A percentile compares a stretch with the other conserved stretches of the same genome.
phyloP scores from a whole-genome alignment of 2,888 invertebrate species.

The Anodontia alba region DNA sequence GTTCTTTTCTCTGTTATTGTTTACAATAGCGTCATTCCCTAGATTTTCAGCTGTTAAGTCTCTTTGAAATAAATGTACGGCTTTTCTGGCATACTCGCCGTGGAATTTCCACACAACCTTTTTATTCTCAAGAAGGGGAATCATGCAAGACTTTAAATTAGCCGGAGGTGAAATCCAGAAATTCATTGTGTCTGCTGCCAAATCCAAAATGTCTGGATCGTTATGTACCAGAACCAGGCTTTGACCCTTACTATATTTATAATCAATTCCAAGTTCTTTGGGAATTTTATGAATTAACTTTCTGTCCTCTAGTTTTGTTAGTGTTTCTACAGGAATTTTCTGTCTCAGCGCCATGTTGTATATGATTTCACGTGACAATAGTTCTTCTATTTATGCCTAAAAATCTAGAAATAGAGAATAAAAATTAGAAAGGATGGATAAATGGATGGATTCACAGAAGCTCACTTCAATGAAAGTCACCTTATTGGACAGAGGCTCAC shows the following conservation, averaged over 20 bases:
- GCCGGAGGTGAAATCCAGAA: not conserved
- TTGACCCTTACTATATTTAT: conserved; percentile 9
- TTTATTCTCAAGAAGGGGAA: not conserved
- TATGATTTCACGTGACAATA: too few species aligned
- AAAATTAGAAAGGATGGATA: too few species aligned
- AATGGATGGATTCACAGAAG: too few species aligned
- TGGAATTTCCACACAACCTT: conserved; percentile 20
- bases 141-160: not conserved
- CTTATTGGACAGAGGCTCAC: too few species aligned
- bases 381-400: too few species aligned
- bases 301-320: not conserved
- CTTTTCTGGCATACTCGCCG: conserved; percentile 20
- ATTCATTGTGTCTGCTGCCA: conserved; percentile 23
- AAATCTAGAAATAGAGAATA: too few species aligned
- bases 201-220: conserved; percentile 14
- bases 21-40: not conserved
- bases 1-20: not conserved
- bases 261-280: not conserved
- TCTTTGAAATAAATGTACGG: conserved; percentile 16
- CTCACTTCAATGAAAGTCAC: too few species aligned
- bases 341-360: too few species aligned
- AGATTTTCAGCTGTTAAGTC: not conserved
- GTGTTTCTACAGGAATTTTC: not conserved
- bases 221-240: not conserved
- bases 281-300: conserved; percentile 12